Base-by-base conservation (phyloP, 1,140 invertebrate genomes). In the Drosophila obscura region DNA sequence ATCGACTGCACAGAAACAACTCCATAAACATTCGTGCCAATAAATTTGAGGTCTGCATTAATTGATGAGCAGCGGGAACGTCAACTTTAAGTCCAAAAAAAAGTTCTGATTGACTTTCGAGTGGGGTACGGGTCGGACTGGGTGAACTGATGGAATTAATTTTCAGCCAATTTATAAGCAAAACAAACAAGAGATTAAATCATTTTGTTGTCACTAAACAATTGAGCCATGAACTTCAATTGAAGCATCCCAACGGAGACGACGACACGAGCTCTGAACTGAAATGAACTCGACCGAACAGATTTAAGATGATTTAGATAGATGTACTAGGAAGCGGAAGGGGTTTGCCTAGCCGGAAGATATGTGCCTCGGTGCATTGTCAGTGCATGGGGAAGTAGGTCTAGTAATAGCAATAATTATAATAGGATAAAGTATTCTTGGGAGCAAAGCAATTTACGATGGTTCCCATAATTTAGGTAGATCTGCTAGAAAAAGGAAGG, bases 141-240 rank as follows among this genome's bases (percentile, higher is more conserved):
- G 22, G 45, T 50, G 58, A 75, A 59, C 39, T 13, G 41, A 67
- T 76, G 48, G 79, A 84, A 77, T 85, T 77, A 74, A 49, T 69
- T 69, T 49, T 26, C 67, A 68, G 41, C 45, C 55, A 68, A 64
- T 80, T 83, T 22, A 49, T 67, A 59, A 72, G 64, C 58, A 77
- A 77, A 62, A 66, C 68, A 85, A 84, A 85, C 77, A 74, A 43
- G 19, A 71, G 56, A 82, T 80, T 73, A 56, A 56, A 51, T 73
- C 56, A 43, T 22, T 59, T 57, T 39, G 66, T 68, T 58, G 73
- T 58, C 79, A 63, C 44, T 56, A 74, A 61, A 45, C 67, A 62
- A 87, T 88, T 87, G 82, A 87, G 73, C 82, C 82, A 77, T 87
- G 82, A 87, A 87, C 82, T 88, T 87, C 63, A 87, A 88, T 87